Evolutionary conservation across 2,113 vertebrate species (phyloP), one percentile per base, ranked within the genome.

Genomic region (Pelobates fuscus): DNA sequence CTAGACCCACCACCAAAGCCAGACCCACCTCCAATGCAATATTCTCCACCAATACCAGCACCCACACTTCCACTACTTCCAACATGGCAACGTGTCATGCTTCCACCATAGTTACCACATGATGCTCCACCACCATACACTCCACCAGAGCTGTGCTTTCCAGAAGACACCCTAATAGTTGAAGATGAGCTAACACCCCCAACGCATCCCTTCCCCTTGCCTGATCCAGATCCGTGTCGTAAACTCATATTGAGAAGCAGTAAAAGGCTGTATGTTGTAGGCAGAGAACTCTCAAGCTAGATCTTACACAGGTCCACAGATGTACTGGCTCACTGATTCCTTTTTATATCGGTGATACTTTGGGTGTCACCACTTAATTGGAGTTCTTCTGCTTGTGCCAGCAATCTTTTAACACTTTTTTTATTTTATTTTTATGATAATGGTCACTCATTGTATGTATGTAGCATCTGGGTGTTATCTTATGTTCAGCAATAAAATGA

Each of bases 161-260:
- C 84, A 1, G 88, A 89, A 80, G 85, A 87, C 14, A 65, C 49
- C 10, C 71, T 74, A 26, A 67, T 2, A 4, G 37, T 67, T 3
- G 72, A 75, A 27, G 62, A 27, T 18, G 58, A 89, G 71, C 0
- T 2, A 21, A 15, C 26, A 26, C 44, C 41, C n/a, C 44, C 44
- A 20, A 30, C 44, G n/a, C 69, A 6, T 15, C 70, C 66, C 55
- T 32, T 23, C 10, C n/a, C n/a, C n/a, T n/a, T n/a, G n/a, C 52
- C 29, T 14, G 21, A 26, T 21, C 55, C 32, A 12, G 32, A 71
- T 52, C 62, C 37, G 5, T 67, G 63, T 24, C 23, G 59, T 12
- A 12, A 0, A 14, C 72, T 75, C 72, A 75, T 75, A 18, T 54
- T 75, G 24, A 18, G 23, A 43, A 67, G 43, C 12, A 46, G 44